Conservation (phyloP, 2,113 vertebrate species). For the Chinchilla lanigera region DNA sequence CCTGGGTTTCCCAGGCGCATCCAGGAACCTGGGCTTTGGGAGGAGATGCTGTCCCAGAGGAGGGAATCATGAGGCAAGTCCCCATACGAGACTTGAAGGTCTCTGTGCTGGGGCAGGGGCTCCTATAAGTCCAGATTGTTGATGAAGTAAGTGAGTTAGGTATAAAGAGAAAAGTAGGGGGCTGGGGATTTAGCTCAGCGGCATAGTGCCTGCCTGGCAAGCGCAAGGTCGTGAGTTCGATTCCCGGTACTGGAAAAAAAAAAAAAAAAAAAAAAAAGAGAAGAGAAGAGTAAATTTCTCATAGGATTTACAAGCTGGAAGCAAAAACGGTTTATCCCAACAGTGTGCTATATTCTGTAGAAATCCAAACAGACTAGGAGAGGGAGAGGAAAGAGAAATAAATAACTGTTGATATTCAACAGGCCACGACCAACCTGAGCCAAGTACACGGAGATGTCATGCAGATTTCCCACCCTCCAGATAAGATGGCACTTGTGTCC, state of each 20-base stretch:
- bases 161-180: background rate
- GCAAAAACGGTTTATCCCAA: background rate
- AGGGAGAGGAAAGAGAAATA: background rate
- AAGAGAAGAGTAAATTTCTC: background rate
- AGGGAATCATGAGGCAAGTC: background rate
- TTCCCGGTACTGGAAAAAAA: too few relatives aligned
- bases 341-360: background rate
- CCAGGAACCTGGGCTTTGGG: background rate
- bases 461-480: background rate
- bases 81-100: background rate
- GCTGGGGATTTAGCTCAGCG: too few relatives aligned
- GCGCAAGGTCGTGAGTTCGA: too few relatives aligned
- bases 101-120: background rate
- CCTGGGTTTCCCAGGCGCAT: background rate
- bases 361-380: background rate
- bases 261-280: too few relatives aligned
- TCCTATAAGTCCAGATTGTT: background rate
- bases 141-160: background rate
- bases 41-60: background rate
- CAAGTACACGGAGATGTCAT: background rate
- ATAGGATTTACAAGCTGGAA: slow-evolving; percentile 11
- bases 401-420: slow-evolving; percentile 15
- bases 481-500: background rate
- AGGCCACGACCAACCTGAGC: background rate
- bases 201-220: too few relatives aligned